Evolutionary conservation across 2,113 vertebrate genomes (phyloP).

Genomic region (Oenanthe oenanthe): DNA sequence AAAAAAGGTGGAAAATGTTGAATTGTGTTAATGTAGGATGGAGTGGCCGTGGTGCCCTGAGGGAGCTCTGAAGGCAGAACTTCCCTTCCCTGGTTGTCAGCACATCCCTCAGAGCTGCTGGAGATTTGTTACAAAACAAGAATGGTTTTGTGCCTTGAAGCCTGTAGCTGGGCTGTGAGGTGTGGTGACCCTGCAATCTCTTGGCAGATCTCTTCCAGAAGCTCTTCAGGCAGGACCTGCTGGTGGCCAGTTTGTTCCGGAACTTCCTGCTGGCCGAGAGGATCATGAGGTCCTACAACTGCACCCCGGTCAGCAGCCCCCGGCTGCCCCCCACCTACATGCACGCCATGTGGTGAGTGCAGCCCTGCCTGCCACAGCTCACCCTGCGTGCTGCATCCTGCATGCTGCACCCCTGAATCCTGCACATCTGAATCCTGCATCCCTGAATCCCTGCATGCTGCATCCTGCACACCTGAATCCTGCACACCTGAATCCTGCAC

Average conservation of each 20-base stretch:
- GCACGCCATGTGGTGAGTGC: conserved; percentile 98
- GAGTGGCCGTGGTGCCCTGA: rapidly evolving
- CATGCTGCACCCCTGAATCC: no score
- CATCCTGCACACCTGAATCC: no score
- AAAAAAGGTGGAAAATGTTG: not conserved
- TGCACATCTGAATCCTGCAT: no score
- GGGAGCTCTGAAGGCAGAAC: not conserved
- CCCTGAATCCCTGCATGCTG: no score
- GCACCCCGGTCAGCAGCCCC: conserved; percentile 96
- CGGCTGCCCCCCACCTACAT: conserved; percentile 95
- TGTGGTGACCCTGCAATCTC: not conserved
- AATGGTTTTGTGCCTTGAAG: no score
- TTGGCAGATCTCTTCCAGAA: conserved; percentile 95
- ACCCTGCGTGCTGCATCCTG: no score
- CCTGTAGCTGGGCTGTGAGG: rapidly evolving
- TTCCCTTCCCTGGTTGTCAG: not conserved
- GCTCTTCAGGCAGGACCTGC: conserved; percentile 94
- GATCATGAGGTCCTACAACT: conserved; percentile 99
- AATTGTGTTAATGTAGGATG: not conserved
- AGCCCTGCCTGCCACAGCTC: no score
- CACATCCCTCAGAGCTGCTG: not conserved
- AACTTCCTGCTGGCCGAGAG: conserved; percentile 96
- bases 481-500: no score
- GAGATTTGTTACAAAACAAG: no score
- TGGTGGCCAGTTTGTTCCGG: conserved; percentile 95